phyloP scores from a whole-genome alignment of 2,113 vertebrate genomes.

The Brachionichthys hirsutus region DNA sequence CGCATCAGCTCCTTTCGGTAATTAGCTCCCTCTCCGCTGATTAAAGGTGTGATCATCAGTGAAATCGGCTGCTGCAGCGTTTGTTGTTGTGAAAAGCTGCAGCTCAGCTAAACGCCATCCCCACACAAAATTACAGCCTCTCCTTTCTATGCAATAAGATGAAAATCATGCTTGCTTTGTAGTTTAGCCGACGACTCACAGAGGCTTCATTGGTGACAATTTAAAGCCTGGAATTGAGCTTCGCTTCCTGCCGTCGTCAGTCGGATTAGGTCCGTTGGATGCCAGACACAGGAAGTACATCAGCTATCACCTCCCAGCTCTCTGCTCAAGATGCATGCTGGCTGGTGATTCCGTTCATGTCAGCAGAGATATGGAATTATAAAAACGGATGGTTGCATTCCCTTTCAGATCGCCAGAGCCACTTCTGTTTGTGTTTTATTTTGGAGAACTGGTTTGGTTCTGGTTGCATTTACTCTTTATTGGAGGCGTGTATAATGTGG shows the following conservation, averaged over 20 bases:
- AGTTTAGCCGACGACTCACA: neutral
- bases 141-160: neutral
- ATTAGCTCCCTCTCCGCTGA: constrained; percentile 33
- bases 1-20: constrained; percentile 38
- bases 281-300: neutral
- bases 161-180: neutral
- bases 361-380: too few relatives aligned
- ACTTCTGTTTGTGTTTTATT: too few relatives aligned
- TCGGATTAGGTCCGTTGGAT: neutral
- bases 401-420: too few relatives aligned
- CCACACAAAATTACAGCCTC: neutral
- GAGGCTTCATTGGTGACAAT: neutral
- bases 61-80: constrained; percentile 44
- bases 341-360: too few relatives aligned
- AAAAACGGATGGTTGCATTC: too few relatives aligned
- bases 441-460: too few relatives aligned
- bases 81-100: constrained; percentile 30
- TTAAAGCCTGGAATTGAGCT: neutral
- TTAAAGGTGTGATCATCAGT: constrained; percentile 35
- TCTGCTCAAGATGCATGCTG: too few relatives aligned
- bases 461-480: too few relatives aligned
- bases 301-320: neutral
- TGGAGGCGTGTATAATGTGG: too few relatives aligned
- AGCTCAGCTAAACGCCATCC: constrained; percentile 5
- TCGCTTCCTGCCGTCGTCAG: neutral